Evolutionary conservation across 2,797 vertebrate species (phyloP), one percentile per base, ranked within the genome.

Genomic region (Huso huso): DNA sequence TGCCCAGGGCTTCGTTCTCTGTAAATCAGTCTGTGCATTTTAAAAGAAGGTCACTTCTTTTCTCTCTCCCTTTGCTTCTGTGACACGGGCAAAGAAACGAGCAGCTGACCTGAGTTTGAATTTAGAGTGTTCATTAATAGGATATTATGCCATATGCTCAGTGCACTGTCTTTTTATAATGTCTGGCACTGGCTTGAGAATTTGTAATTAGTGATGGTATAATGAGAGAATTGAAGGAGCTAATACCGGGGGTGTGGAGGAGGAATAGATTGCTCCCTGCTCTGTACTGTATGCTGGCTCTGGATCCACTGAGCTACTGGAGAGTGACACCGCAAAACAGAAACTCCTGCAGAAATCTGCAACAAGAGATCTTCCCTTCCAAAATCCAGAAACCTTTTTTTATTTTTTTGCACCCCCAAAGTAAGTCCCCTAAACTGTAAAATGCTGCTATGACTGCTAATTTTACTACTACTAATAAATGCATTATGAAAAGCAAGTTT

Each of bases 51-150:
- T 92, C 91, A 91, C 86, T 87, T 87, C 84, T 81, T 82, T 53
- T 57, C 48, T 1, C 0, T 15, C 48, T 74, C 86, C 80, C 84
- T 84, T 81, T 79, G 88, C 87, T 87, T 92, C 89, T 84, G 88
- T 95, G 94, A 96, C 93, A 95, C 80, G 79, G 88, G 90, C 88
- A 18, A 86, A 87, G 90, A 92, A 90, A 90, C 91, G 92, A 94
- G 90, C 92, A 93, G 90, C 93, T 96, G 94, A 97, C 95, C 95
- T 91, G 92, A 93, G 94, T 96, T 96, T 97, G 96, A 98, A 99
- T 99, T 98, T 99, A 99, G 96, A 99, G 94, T 97, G 95, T 97
- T 99, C 96, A 98, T 99, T 97, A 99, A 99, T 99, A 99, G 92
- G 93, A 97, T 97, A 98, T 98, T 95, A 97, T 93, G 90, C 95